Evolutionary conservation across 2,888 invertebrate species (phyloP), one percentile per base, ranked within the genome.

Genomic region (Cephalotes varians): DNA sequence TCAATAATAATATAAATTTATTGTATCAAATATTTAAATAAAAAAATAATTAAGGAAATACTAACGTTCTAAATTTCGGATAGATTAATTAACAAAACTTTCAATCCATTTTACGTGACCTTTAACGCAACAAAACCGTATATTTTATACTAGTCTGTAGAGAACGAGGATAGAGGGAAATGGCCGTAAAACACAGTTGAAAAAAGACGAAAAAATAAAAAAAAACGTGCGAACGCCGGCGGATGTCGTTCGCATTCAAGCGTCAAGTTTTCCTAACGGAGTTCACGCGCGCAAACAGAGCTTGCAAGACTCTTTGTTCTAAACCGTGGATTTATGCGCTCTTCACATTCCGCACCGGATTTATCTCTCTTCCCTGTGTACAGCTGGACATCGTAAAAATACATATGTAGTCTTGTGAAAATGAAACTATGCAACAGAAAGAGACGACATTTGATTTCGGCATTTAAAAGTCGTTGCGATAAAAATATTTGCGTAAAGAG

Each of bases 211-310:
- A 40, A 15, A 71, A 44, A 72, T 56, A 31, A 73, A 81, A 51
- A 21, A 86, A 84, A 77, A 71, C 69, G 31, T 40, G 25, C 64
- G 72, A 89, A 83, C 64, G 69, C 73, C 86, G 74, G 44, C 85
- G 87, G 84, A 60, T 84, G 81, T 85, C 85, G 82, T 84, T 84
- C 86, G 44, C 71, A 85, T 87, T 88, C 84, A 83, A 67, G 76
- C 82, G 83, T 86, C 82, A 85, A 87, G 90, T 85, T 88, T 86
- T 87, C 85, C 85, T 89, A 89, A 89, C 87, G 86, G 87, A 88
- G 89, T 84, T 74, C 80, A 72, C 40, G 81, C 49, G 81, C 49
- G 82, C 83, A 89, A 89, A 89, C 86, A 89, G 79, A 72, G 69
- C 82, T 81, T 49, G 73, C 85, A 81, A 81, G 85, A 83, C 74